Evolutionary conservation across 2,888 invertebrate genomes (phyloP), one percentile per base, ranked within the genome.

Genomic region (Mimas tiliae): DNA sequence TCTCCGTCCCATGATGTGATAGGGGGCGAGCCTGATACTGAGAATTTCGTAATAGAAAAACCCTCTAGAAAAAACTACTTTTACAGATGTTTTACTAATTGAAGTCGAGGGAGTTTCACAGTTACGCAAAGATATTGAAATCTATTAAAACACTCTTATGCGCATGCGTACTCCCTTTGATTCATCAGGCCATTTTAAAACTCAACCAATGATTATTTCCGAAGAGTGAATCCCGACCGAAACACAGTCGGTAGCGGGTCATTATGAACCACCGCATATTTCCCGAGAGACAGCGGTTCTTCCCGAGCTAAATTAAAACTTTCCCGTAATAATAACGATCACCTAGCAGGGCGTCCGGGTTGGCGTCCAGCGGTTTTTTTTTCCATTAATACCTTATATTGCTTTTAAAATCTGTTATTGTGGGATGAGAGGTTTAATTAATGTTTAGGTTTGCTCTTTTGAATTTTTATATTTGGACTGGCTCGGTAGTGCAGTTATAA

Each of bases 281-380:
- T 73, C 73, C 73, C 73, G 19, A 0, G 68, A 66, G 73, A 52
- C 63, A 4, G 33, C 48, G 64, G 12, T 55, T 65, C 64, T 64
- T 66, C 64, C 65, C 62, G 33, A 63, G 66, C 65, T 68, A 70
- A 71, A 73, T 73, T 73, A 73, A 73, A 73, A 70, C 70, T 69
- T 69, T 65, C 47, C 62, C 45, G 12, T 65, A 63, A 70, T 70
- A 67, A 68, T 70, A 70, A 69, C 66, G 55, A 68, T 66, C 64
- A 64, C 21, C 16, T 51, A 64, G 50, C 47, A 16, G 19, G 55
- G 14, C 12, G 14, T 45, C 11, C 45, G 45, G 12, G 45, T 12
- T 6, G 45, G 12, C 45, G 45, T 2, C 34, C 12, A 33, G 1
- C 14, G 45, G 45, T 53, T 55, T 53, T 64, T 64, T 55, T 27